Evolutionary conservation across 2,888 invertebrate species (phyloP), one percentile per base, ranked within the genome.

Genomic region (Ametastegia equiseti): DNA sequence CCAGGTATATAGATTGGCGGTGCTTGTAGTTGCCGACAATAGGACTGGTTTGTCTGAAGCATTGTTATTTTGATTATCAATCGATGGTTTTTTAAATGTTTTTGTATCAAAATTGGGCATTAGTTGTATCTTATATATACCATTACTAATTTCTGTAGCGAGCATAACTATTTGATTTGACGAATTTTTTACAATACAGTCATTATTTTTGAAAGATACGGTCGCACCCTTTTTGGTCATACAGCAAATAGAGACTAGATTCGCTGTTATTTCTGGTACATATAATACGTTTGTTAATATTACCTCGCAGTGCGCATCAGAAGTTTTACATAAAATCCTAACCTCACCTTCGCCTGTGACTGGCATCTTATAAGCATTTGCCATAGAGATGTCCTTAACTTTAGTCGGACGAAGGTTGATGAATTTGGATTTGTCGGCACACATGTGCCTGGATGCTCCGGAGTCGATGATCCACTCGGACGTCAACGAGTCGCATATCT

Each of bases 371-470:
- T 19, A 39, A 7, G 39, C n/a, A 39, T 42, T 19, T n/a, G 67
- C 36, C 67, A 67, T 67, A 19, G 67, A 42, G 39, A 67, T 67
- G n/a, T 67, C 15, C 1, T 67, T 6, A 1, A 67, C 9, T 67
- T 67, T 42, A 39, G 9, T 19, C n/a, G 36, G 19, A 42, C n/a
- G 42, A 19, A 67, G 39, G 39, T 67, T 67, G 13, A 67, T 67
- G 0, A 67, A 67, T 42, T 23, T 67, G 6, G 42, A 67, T 67
- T 39, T 23, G 1, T 36, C 39, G 11, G 67, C 39, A 36, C 36
- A 67, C 67, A 65, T 65, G 42, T 67, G 23, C 36, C 67, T 67
- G 36, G 67, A 67, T 67, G 42, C 23, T 27, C 67, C 67, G n/a
- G 19, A 67, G 23, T 67, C 67, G 36, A 67, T 39, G 36, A 42